phyloP scores from a whole-genome alignment of 2,113 vertebrate species.

The Corvus moneduloides region DNA sequence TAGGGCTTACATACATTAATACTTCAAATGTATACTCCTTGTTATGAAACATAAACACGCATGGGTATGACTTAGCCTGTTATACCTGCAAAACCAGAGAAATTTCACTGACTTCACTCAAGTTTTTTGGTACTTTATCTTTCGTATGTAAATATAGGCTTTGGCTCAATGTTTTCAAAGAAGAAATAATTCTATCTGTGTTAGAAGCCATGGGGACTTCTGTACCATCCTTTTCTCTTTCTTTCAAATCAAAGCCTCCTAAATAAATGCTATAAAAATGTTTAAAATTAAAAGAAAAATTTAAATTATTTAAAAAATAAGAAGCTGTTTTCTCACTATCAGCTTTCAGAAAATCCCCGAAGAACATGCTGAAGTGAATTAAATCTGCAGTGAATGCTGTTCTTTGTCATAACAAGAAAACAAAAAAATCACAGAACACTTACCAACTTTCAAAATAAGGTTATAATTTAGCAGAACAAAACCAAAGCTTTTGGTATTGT shows the following conservation, averaged over 20 bases:
- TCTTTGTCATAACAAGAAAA: slow-evolving; percentile 11
- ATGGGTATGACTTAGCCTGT: background rate
- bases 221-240: background rate
- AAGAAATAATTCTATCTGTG: background rate
- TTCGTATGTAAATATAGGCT: background rate
- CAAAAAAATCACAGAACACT: slow-evolving; percentile 9
- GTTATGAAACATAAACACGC: background rate
- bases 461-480: slow-evolving; percentile 44
- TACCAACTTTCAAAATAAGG: slow-evolving; percentile 18
- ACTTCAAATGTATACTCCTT: background rate
- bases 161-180: background rate
- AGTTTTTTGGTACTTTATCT: background rate
- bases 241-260: background rate
- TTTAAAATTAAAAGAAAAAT: background rate
- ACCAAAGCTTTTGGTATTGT: slow-evolving; percentile 3
- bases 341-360: background rate
- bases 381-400: background rate
- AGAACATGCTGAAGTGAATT: background rate
- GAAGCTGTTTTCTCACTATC: background rate
- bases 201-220: background rate
- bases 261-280: background rate
- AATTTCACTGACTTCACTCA: background rate
- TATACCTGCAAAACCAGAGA: background rate
- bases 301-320: background rate
- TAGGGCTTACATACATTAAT: background rate